Base-by-base conservation (phyloP, 1,140 invertebrate genomes). In the Caenorhabditis tropicalis region DNA sequence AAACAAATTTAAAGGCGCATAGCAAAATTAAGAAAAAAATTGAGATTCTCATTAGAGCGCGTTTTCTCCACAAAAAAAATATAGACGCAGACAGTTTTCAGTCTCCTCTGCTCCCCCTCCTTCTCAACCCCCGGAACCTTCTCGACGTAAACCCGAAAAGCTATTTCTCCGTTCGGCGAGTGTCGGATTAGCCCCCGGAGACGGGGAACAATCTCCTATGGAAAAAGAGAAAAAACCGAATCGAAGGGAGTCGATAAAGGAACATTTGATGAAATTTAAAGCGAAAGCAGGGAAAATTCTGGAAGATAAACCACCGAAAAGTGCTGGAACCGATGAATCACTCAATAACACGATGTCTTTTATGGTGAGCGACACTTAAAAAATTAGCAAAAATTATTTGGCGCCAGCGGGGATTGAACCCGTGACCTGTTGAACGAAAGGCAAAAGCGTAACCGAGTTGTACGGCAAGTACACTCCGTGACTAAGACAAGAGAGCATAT, bases 251-350 rank as follows among this genome's bases (percentile, higher is more conserved):
- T 74, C 65, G n/a, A 74, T 74, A 39, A 74, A 74, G 43, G 65
- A 74, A 7, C 65, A 74, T 74, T 24, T 74, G 65, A 74, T 74
- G 65, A 74, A 74, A 31, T 74, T 74, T 27, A 74, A 74, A 46
- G 65, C 65, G 15, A 74, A 74, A 21, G 65, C 65, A 19, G 65
- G 65, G 1, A 74, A 74, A 36, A 74, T 74, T 74, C 36, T 74
- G 19, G 65, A 74, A 3, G 65, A 74, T 4, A 74, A 74, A 27
- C 53, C n/a, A 56, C 19, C 65, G 16, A 36, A 65, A 9, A 1
- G 65, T 43, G 19, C 43, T 43, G 36, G 9, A 33, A n/a, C 16
- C 33, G 65, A 74, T 4, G 65, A 74, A 12, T 24, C 65, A 36
- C 60, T 16, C 31, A 36, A 70, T n/a, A 70, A 12, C 24, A 60